Percentiles rank a stretch among this genome's conserved stretches.
These are phyloP conservation scores for Drosophila melanosoma DNA, from an alignment of 2,888 invertebrate genomes.

Conservation along the genomic window DNA sequence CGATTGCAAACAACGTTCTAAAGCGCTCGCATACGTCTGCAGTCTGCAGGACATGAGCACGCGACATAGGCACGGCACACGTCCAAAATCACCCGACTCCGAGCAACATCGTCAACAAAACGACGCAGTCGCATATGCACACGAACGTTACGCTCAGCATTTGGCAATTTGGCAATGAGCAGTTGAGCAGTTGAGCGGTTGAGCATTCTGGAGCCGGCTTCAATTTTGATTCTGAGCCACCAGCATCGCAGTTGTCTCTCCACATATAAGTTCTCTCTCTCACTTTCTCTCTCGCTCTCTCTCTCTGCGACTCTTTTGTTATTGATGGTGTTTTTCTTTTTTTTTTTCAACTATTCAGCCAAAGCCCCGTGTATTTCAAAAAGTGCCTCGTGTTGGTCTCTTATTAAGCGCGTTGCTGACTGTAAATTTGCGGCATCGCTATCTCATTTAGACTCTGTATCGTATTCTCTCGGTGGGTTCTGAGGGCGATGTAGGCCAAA, in stretches of 20 bases:
- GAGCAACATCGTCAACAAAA: slow-evolving; percentile 25
- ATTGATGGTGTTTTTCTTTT: background rate
- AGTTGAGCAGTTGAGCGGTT: slow-evolving; percentile 47
- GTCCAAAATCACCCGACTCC: slow-evolving; percentile 37
- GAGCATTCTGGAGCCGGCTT: slow-evolving; percentile 38
- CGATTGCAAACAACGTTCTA: slow-evolving; percentile 77
- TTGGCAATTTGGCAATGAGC: slow-evolving; percentile 44
- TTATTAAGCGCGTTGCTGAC: slow-evolving; percentile 49
- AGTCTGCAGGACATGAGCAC: slow-evolving; percentile 65
- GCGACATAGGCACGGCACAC: slow-evolving; percentile 46
- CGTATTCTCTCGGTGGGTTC: slow-evolving; percentile 16
- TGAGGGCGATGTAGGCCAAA: slow-evolving; percentile 51
- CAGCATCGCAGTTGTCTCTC: slow-evolving; percentile 3
- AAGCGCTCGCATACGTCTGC: slow-evolving; percentile 77
- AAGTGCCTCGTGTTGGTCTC: slow-evolving; percentile 26
- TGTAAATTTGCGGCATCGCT: slow-evolving; percentile 8
- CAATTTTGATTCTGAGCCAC: slow-evolving; percentile 29
- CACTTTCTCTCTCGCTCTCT: background rate
- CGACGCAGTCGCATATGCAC: slow-evolving; percentile 43
- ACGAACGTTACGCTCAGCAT: slow-evolving; percentile 29
- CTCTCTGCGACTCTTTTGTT: background rate
- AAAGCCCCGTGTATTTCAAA: slow-evolving; percentile 10
- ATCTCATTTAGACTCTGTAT: background rate
- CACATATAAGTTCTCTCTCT: slow-evolving; percentile 3
- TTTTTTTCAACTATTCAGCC: slow-evolving; percentile 30